Evolutionary conservation across 2,113 vertebrate genomes (phyloP), one percentile per base, ranked within the genome.

Genomic region (Syngnathus floridae): DNA sequence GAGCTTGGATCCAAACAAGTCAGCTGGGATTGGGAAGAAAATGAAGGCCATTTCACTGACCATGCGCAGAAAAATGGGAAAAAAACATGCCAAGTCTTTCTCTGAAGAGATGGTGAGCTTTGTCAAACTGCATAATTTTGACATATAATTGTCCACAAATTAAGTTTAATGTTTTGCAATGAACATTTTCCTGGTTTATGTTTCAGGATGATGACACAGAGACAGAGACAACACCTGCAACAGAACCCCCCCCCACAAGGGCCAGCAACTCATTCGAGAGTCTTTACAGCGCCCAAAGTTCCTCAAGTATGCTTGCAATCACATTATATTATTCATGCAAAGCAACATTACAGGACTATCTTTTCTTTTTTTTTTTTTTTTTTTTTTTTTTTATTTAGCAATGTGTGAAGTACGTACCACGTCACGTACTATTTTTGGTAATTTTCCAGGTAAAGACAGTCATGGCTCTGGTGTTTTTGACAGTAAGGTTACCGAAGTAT

Each of bases 11-110:
- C 77, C 71, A 19, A 72, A 83, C 62, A 97, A 93, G 88, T 78
- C 85, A n/a, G 90, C 88, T 55, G 84, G 93, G 69, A 70, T 98
- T 72, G 87, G 94, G 17, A 97, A 95, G 88, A 99, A 94, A 87
- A 95, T 98, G 94, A 93, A 93, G 82, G 93, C 90, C 36, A 98
- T 99, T 84, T 96, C 97, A 12, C 87, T 95, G 79, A 98, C 96
- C 58, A 97, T 98, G 95, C 92, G 90, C 84, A 93, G 91, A 77
- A 98, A 89, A 90, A 93, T 93, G 90, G 91, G 91, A 31, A 98
- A 91, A 86, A 98, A 95, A 75, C 93, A 94, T 38, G 79, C 79
- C 77, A 95, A 95, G 83, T 91, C 92, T 19, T 88, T 93, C 11
- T 93, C 92, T 1, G 97, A 95, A 65, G 95, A 96, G 35, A 87